phyloP scores from a whole-genome alignment of 2,113 vertebrate genomes.

The Oncorhynchus kisutch region DNA sequence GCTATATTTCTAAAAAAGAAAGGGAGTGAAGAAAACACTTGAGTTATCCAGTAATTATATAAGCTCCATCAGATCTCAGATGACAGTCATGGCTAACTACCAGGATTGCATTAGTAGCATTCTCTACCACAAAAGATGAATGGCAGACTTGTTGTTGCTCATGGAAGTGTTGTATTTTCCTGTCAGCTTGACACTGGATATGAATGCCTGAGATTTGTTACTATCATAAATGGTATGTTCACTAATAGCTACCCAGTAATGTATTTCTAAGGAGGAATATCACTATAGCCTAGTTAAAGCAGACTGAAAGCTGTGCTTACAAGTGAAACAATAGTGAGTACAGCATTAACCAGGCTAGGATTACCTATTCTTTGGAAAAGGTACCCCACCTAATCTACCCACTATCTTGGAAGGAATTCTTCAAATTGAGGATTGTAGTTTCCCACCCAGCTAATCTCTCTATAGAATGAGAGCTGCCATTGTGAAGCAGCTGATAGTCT shows the following conservation, averaged over 20 bases:
- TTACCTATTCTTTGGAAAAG: not conserved
- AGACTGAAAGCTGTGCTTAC: no score
- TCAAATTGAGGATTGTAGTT: conserved; percentile 20
- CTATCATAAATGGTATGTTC: not conserved
- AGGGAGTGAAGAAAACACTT: conserved; percentile 3
- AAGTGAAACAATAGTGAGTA: no score
- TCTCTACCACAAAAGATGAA: conserved; percentile 21
- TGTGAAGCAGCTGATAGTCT: conserved; percentile 22
- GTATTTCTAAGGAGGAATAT: not conserved
- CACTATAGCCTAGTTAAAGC: not conserved
- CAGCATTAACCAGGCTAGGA: no score
- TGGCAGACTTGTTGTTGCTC: conserved; percentile 3
- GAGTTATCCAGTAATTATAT: conserved; percentile 19
- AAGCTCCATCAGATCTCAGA: conserved; percentile 24
- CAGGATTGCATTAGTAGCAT: conserved; percentile 12
- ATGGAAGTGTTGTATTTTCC: not conserved
- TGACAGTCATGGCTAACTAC: conserved; percentile 13
- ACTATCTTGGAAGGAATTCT: conserved; percentile 22
- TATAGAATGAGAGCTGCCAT: conserved; percentile 14
- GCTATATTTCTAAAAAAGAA: not conserved
- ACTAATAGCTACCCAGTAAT: no score
- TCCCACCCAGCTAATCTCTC: conserved; percentile 19
- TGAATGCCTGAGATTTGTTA: not conserved
- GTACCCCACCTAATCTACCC: not conserved
- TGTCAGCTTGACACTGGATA: conserved; percentile 32